Conservation (phyloP, 2,113 vertebrate species). For the Neopipo cinnamomea region DNA sequence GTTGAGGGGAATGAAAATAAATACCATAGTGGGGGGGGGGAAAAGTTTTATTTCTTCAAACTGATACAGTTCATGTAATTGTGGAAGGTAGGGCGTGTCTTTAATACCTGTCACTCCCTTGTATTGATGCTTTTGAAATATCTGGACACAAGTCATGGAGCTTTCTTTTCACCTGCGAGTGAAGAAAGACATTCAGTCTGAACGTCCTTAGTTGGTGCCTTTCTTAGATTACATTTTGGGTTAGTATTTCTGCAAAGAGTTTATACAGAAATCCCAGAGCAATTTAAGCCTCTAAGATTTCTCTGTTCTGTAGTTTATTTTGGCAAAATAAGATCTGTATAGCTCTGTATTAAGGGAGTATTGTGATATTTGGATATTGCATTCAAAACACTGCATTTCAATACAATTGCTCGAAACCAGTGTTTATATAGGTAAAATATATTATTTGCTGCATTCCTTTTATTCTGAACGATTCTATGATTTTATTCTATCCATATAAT, state of each 20-base stretch:
- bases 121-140: background rate
- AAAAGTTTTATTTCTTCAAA: background rate
- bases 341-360: background rate
- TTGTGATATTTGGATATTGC: background rate
- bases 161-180: background rate
- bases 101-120: background rate
- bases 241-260: background rate
- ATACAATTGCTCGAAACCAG: background rate
- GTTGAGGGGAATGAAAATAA: background rate
- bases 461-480: background rate
- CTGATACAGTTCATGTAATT: background rate
- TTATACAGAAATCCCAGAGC: background rate
- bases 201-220: background rate
- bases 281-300: background rate
- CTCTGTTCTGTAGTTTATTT: background rate
- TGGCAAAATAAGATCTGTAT: background rate
- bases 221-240: background rate
- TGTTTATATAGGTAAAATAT: background rate
- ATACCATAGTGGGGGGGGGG: background rate
- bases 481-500: background rate
- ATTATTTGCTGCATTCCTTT: background rate
- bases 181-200: background rate
- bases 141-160: background rate
- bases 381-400: background rate
- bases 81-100: background rate